Base-by-base conservation (phyloP, 2,888 invertebrate genomes). In the Philonicus albiceps region DNA sequence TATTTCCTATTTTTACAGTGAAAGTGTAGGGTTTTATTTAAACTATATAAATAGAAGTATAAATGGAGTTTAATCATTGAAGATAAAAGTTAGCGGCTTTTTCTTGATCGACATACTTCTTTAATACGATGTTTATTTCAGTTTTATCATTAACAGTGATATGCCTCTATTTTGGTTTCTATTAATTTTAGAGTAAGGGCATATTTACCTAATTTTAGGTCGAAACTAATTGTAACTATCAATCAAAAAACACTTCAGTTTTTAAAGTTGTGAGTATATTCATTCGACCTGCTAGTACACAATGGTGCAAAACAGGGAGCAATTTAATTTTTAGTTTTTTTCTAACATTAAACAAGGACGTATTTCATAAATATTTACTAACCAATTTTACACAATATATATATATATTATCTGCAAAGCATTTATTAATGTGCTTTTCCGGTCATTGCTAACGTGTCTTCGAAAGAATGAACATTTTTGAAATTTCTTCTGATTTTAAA, bases 71-170 rank as follows among this genome's bases (percentile, higher is more conserved):
- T 89, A 91, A 91, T 90, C 91, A 91, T 93, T 93, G 93, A 91
- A 90, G 91, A 92, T 92, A 93, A 93, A 94, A 94, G 94, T 95
- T 95, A 95, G 94, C 93, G 94, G 94, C 94, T 94, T 94, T 92
- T 90, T 90, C 89, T 90, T 91, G 92, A 91, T 91, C 92, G 90
- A 91, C 91, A 90, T 94, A 93, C 93, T 93, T 94, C 94, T 91
- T 93, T 93, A 94, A 94, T 93, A 94, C 93, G 94, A n/a, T n/a
- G 94, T 93, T 78, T 78, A 73, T 85, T 13, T 1, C 94, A 94
- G 90, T 94, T 88, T 88, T 93, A 94, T 94, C 93, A 94, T 94
- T 94, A 94, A 94, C 94, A 90, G 93, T 94, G 93, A 94, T 93
- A 93, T 92, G 93, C 94, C 94, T 94, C 94, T 94, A 86, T 1